Conservation (phyloP, 2,888 invertebrate genomes). For the Nesidiocoris tenuis region DNA sequence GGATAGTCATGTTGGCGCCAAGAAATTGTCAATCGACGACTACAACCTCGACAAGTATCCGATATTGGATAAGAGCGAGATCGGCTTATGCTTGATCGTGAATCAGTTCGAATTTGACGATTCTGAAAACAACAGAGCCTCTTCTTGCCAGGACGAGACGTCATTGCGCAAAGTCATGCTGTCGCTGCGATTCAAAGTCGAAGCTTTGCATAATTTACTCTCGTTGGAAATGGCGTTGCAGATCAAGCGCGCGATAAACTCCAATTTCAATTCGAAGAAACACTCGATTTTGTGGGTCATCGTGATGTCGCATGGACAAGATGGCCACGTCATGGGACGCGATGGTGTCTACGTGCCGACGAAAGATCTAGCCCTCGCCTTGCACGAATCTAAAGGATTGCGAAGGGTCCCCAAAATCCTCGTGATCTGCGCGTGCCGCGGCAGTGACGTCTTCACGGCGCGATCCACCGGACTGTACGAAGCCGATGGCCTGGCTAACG, state of each 20-base stretch:
- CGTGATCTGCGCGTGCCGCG: conserved; percentile 26
- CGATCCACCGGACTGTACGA: conserved; percentile 7
- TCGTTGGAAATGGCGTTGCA: not conserved
- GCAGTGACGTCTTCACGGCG: conserved; percentile 14
- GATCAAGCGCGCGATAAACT: conserved; percentile 8
- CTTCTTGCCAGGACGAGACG: conserved; percentile 5
- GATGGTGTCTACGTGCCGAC: conserved; percentile 8
- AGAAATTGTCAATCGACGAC: conserved; percentile 5
- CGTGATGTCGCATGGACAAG: conserved; percentile 29
- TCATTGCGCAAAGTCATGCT: conserved; percentile 7
- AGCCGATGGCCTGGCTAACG: conserved; percentile 3
- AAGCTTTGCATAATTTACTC: not conserved
- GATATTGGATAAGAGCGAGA: conserved; percentile 1
- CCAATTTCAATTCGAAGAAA: not conserved
- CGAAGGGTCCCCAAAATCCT: conserved; percentile 17
- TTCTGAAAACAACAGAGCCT: conserved; percentile 7
- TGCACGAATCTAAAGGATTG: conserved; percentile 7
- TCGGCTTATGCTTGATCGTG: conserved; percentile 26
- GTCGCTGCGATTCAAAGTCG: conserved; percentile 14
- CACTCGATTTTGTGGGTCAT: conserved; percentile 21
- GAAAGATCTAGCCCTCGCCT: not conserved
- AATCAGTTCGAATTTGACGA: conserved; percentile 22
- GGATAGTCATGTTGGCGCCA: not conserved
- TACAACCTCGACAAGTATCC: conserved; percentile 6
- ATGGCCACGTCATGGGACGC: conserved; percentile 11